These are phyloP conservation scores for Hemithea aestivaria DNA, from an alignment of 2,888 invertebrate species.

Conservation along the genomic window DNA sequence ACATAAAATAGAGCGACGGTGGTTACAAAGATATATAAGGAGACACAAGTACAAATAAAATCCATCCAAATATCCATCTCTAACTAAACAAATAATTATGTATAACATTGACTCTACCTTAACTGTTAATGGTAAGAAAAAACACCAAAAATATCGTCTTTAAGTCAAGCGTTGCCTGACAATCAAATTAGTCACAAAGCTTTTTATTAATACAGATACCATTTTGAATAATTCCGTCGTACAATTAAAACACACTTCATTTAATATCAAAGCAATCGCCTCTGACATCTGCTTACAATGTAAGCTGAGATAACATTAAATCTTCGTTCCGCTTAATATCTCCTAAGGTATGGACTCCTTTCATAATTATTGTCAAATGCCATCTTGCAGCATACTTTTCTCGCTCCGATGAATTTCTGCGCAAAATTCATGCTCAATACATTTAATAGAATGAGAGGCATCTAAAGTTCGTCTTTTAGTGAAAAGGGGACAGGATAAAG, in stretches of 20 bases:
- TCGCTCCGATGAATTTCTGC: slow-evolving; percentile 56
- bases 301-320: slow-evolving; percentile 69
- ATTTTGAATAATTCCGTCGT: neutral
- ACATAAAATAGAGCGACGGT: too few species aligned
- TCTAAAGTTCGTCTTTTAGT: slow-evolving; percentile 49
- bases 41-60: too few species aligned
- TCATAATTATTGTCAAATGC: slow-evolving; percentile 74
- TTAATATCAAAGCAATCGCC: slow-evolving; percentile 37
- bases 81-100: too few species aligned
- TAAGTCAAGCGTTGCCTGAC: too few species aligned
- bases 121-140: too few species aligned
- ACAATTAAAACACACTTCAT: slow-evolving; percentile 31
- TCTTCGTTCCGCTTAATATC: slow-evolving; percentile 68
- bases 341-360: slow-evolving; percentile 47
- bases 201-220: too few species aligned
- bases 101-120: too few species aligned
- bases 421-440: slow-evolving; percentile 67
- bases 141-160: too few species aligned
- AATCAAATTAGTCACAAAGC: too few species aligned
- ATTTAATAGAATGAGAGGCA: slow-evolving; percentile 44
- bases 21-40: too few species aligned
- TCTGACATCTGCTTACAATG: slow-evolving; percentile 57
- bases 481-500: slow-evolving; percentile 61
- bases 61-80: too few species aligned
- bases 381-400: slow-evolving; percentile 46